These are phyloP conservation scores for Hydriomena furcata DNA, from an alignment of 2,888 invertebrate genomes.

Conservation along the genomic window DNA sequence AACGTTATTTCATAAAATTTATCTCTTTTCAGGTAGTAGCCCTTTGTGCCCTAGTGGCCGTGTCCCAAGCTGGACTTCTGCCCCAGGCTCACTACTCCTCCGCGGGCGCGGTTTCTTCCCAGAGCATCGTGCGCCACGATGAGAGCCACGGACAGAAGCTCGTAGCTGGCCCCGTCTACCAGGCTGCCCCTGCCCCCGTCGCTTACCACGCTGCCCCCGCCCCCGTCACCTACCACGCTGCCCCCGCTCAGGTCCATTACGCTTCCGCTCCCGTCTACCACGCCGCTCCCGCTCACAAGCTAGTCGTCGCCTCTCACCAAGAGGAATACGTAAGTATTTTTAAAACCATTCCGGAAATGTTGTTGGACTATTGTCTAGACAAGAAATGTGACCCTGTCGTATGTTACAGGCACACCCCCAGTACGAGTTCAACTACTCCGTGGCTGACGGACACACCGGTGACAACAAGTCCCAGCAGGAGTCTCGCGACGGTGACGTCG, in stretches of 20 bases:
- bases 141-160: slow-evolving; percentile 44
- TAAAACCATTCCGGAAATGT: neutral
- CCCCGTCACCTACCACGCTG: slow-evolving; percentile 42
- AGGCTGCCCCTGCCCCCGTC: slow-evolving; percentile 48
- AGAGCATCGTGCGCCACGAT: slow-evolving; percentile 63
- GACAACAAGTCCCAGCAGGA: slow-evolving; percentile 83
- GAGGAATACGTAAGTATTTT: slow-evolving; percentile 46
- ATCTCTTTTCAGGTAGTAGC: slow-evolving; percentile 42
- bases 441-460: slow-evolving; percentile 82
- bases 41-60: slow-evolving; percentile 44
- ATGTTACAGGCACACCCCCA: slow-evolving; percentile 63
- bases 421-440: slow-evolving; percentile 81
- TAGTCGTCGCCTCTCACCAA: slow-evolving; percentile 43
- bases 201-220: slow-evolving; percentile 44
- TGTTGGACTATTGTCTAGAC: neutral
- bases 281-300: no score
- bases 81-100: slow-evolving; percentile 65
- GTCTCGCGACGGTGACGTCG: slow-evolving; percentile 78
- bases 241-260: slow-evolving; percentile 31
- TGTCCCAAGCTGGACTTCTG: slow-evolving; percentile 46
- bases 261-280: slow-evolving; percentile 27
- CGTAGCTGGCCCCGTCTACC: slow-evolving; percentile 43
- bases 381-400: neutral
- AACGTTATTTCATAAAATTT: neutral
- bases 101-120: slow-evolving; percentile 66